Evolutionary conservation across 2,113 vertebrate genomes (phyloP), one percentile per base, ranked within the genome.

Genomic region (Phoenicopterus ruber): DNA sequence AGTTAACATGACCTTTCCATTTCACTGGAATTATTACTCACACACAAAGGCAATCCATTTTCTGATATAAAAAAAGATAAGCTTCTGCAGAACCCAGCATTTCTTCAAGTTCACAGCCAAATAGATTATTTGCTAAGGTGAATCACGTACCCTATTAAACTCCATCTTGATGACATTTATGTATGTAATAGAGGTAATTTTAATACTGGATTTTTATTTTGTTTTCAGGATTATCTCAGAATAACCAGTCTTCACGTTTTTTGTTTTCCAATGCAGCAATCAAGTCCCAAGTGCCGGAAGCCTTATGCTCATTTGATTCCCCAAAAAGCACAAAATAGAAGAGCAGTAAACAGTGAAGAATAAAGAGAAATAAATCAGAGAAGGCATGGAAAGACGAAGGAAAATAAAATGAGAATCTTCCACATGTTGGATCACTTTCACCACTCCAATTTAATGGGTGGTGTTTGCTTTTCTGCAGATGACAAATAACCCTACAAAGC

Each of bases 1-100:
- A 7, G n/a, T 46, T 28, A 40, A 5, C 4, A 14, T 1, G 40
- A 82, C 84, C 91, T 93, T 72, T 88, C 42, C 7, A 2, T 57
- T 94, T 94, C 91, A 0, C 63, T 67, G 95, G 95, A 97, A 97
- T 63, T 31, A 2, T 94, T 88, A 57, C 61, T 95, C 91, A 92
- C 8, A 0, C 40, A 10, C 13, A 12, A 6, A 19, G 80, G 42
- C 92, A 62, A 28, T 20, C 26, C 50, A 22, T 10, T 24, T n/a
- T 4, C 28, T 6, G 97, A 96, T 91, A 16, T 0, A 17, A 7
- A 0, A 1, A 2, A 8, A 78, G 97, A 97, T 97, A 96, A 89
- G 70, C 5, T 97, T 97, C 94, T 34, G 29, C 88, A 65, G 96
- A 97, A 97, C 2, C 13, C 63, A 1, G 74, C 26, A 21, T 46